Evolutionary conservation across 2,797 vertebrate species (phyloP).

Genomic region (Setipinna tenuifilis): DNA sequence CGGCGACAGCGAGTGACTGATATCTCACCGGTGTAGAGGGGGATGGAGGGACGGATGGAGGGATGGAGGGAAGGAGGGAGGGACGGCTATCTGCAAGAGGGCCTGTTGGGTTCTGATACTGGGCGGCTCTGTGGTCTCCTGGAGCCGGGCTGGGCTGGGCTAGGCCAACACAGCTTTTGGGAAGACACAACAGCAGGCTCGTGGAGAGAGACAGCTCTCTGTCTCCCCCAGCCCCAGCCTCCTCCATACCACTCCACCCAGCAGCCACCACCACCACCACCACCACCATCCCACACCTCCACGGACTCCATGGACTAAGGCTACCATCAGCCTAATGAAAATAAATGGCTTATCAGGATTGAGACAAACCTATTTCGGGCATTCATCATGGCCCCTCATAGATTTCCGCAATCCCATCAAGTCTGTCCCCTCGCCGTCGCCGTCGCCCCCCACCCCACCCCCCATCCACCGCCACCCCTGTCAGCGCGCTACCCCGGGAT

Average conservation of each 20-base stretch:
- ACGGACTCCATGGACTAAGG: slow-evolving; percentile 63
- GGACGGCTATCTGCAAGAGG: slow-evolving; percentile 31
- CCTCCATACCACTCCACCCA: background rate
- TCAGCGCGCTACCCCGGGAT: slow-evolving; percentile 47
- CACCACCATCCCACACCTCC: slow-evolving; percentile 55
- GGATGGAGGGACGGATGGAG: slow-evolving; percentile 26
- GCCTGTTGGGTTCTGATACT: background rate
- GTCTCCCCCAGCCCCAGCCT: background rate
- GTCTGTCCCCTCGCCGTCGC: slow-evolving; percentile 68
- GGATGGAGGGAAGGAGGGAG: slow-evolving; percentile 20
- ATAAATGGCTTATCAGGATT: slow-evolving; percentile 83
- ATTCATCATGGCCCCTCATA: slow-evolving; percentile 81
- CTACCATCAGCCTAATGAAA: slow-evolving; percentile 78
- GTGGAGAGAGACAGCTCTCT: slow-evolving; percentile 10
- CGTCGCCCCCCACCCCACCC: slow-evolving; percentile 8
- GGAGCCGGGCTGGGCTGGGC: slow-evolving; percentile 40
- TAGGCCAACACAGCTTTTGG: background rate
- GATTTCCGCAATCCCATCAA: slow-evolving; percentile 82
- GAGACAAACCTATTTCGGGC: slow-evolving; percentile 82
- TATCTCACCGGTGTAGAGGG: slow-evolving; percentile 55
- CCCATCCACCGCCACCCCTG: slow-evolving; percentile 24
- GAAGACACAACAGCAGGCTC: background rate
- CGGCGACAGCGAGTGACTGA: slow-evolving; percentile 60
- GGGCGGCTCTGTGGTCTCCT: slow-evolving; percentile 22
- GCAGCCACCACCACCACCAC: slow-evolving; percentile 35